phyloP scores from a whole-genome alignment of 2,113 vertebrate species.

The Clupea harengus region DNA sequence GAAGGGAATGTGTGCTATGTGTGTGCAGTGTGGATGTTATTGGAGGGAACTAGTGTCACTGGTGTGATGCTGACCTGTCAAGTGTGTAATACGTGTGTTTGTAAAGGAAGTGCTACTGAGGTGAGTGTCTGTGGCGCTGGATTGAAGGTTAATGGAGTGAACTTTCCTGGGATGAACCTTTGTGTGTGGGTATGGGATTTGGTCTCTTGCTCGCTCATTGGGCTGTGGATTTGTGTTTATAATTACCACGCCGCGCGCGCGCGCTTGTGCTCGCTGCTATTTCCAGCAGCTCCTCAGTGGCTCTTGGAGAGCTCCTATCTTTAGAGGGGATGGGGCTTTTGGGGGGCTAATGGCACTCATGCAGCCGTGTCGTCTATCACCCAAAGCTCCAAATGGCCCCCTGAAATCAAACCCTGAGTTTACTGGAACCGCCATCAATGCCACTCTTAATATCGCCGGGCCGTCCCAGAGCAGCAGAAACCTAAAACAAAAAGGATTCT shows the following conservation, averaged over 20 bases:
- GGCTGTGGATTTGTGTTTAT: not conserved
- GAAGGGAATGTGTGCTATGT: not conserved
- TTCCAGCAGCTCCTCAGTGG: not conserved
- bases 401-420: slow-evolving; percentile 68
- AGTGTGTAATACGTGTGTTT: not conserved
- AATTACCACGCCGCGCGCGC: not conserved
- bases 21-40: not conserved
- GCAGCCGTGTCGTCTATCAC: slow-evolving; percentile 57
- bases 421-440: slow-evolving; percentile 71
- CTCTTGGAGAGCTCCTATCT: not conserved
- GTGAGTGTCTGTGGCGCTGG: not conserved
- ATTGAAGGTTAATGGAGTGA: not conserved
- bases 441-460: slow-evolving; percentile 51
- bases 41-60: not conserved
- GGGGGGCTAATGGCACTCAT: slow-evolving; percentile 69
- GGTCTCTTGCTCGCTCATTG: not conserved
- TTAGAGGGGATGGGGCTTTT: not conserved
- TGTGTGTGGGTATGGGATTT: not conserved
- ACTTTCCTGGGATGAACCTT: not conserved
- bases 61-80: not conserved
- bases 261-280: not conserved
- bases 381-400: slow-evolving; percentile 61
- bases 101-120: not conserved
- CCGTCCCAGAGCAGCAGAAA: slow-evolving; percentile 53
- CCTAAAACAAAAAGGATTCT: slow-evolving; percentile 68